Evolutionary conservation across 1,140 invertebrate genomes (phyloP).

Genomic region (Dendroctonus ponderosae): DNA sequence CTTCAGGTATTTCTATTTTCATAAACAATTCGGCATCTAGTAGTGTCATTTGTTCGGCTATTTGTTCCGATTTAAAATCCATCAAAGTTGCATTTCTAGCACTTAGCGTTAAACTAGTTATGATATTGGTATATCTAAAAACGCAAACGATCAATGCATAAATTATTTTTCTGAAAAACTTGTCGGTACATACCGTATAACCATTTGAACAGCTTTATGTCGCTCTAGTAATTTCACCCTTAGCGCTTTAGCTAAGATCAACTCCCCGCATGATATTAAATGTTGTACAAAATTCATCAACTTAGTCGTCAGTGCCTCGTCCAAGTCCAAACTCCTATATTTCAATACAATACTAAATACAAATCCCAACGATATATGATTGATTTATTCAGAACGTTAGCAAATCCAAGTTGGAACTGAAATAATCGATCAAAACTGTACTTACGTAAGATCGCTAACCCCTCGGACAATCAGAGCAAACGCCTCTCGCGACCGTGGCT

Average conservation of each 20-base stretch:
- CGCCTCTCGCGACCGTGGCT: constrained; percentile 79
- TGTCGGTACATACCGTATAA: constrained; percentile 16
- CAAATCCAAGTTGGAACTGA: background rate
- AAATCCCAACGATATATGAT: no score
- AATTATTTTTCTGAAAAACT: constrained; percentile 2
- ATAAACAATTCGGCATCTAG: constrained; percentile 94
- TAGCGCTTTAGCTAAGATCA: constrained; percentile 84
- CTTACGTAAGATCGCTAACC: constrained; percentile 88
- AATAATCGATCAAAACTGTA: constrained; percentile 3
- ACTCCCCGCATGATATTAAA: constrained; percentile 79
- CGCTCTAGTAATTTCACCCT: constrained; percentile 90
- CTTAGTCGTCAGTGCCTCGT: constrained; percentile 69
- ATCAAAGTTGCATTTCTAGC: constrained; percentile 70
- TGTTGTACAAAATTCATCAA: constrained; percentile 91
- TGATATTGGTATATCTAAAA: constrained; percentile 33
- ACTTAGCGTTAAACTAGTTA: constrained; percentile 40
- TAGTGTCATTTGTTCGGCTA: constrained; percentile 98
- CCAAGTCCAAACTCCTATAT: constrained; percentile 77
- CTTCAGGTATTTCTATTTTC: constrained; percentile 95
- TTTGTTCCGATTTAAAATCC: constrained; percentile 89
- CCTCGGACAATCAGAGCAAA: constrained; percentile 88
- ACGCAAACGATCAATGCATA: constrained; percentile 13
- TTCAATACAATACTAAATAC: no score
- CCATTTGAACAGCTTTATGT: constrained; percentile 61
- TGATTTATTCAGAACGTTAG: constrained; percentile 38